Conservation (phyloP, 1,140 invertebrate genomes). For the Phymorhynchus buccinoides region DNA sequence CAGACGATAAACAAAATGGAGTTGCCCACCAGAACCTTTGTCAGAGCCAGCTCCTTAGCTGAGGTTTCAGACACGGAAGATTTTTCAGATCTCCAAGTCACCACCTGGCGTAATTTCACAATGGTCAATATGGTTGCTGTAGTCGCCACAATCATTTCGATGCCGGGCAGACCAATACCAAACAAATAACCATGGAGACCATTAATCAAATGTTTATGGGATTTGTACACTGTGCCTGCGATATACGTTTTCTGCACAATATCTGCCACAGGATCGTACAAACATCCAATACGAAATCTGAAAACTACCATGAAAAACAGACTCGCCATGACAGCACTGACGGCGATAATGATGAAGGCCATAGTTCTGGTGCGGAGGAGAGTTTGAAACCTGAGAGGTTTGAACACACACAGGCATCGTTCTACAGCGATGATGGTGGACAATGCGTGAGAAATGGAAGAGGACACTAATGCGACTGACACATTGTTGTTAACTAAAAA, state of each 20-base stretch:
- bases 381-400: neutral
- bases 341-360: neutral
- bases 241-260: neutral
- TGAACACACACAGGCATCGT: conserved; percentile 18
- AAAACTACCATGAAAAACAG: neutral
- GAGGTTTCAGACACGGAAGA: neutral
- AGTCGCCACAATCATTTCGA: neutral
- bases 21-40: conserved; percentile 16
- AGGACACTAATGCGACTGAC: too few relatives aligned
- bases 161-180: neutral
- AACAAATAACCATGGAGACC: neutral
- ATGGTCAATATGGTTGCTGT: neutral
- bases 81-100: neutral
- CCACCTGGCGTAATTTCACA: neutral
- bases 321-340: neutral
- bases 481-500: too few relatives aligned
- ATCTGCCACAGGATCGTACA: neutral
- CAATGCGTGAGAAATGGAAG: too few relatives aligned
- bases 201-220: neutral
- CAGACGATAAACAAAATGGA: conserved; percentile 18
- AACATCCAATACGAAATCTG: neutral
- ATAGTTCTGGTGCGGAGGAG: neutral
- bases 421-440: conserved; percentile 13
- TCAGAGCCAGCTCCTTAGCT: conserved; percentile 5
- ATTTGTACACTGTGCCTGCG: neutral